A percentile compares a stretch with the other conserved stretches of the same genome.
Conservation (phyloP, 2,113 vertebrate genomes). For the Caloenas nicobarica region DNA sequence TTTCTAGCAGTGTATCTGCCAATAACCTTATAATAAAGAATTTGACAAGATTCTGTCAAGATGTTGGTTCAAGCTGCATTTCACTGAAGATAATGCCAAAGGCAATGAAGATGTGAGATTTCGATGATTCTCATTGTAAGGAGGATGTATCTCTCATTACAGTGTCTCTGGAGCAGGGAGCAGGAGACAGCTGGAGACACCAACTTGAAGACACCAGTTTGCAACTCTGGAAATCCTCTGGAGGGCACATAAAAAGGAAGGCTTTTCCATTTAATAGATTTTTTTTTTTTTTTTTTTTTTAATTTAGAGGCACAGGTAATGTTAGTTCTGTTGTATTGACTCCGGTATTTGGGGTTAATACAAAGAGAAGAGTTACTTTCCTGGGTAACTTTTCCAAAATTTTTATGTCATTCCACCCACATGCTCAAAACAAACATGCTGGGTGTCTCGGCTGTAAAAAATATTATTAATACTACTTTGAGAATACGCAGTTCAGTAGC, state of each 20-base stretch:
- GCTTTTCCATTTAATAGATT: neutral
- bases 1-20: neutral
- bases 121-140: neutral
- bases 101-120: neutral
- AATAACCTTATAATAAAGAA: neutral
- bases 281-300: neutral
- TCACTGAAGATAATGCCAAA: neutral
- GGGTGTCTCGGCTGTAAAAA: neutral
- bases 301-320: neutral
- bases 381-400: neutral
- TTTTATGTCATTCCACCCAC: neutral
- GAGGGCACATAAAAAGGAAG: neutral
- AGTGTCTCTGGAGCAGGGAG: neutral
- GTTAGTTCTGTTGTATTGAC: neutral
- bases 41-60: neutral
- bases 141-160: neutral
- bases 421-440: neutral
- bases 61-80: neutral
- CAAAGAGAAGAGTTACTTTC: neutral
- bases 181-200: neutral
- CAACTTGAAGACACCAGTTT: neutral
- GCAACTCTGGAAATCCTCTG: neutral
- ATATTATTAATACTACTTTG: neutral
- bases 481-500: neutral
- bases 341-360: neutral